A percentile compares a stretch with the other conserved stretches of the same genome.
Evolutionary conservation across 1,140 invertebrate genomes (phyloP).

Genomic region (Uloborus diversus): DNA sequence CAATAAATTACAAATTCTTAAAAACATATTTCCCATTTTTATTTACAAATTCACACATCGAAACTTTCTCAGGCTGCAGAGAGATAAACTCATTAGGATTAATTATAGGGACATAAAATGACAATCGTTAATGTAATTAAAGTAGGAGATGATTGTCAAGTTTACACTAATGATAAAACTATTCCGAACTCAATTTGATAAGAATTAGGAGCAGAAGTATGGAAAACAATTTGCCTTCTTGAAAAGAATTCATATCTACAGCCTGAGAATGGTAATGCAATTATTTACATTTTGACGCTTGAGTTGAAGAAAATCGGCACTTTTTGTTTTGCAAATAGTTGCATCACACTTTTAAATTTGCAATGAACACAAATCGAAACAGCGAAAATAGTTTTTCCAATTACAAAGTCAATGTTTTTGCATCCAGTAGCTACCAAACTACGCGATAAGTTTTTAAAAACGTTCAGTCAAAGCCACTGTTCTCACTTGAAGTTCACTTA

Average conservation of each 20-base stretch:
- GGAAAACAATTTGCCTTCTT: too few relatives aligned
- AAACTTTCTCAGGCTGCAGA: conserved; percentile 12
- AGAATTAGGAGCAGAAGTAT: too few relatives aligned
- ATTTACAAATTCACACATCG: conserved; percentile 46
- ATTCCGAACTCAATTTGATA: background rate
- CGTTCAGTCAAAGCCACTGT: background rate
- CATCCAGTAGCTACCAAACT: background rate
- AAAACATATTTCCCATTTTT: conserved; percentile 30
- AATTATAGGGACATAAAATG: background rate
- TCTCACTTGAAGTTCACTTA: conserved; percentile 2
- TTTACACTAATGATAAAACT: background rate
- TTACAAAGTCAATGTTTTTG: background rate
- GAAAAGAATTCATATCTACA: too few relatives aligned
- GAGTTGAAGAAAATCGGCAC: background rate
- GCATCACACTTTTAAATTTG: background rate
- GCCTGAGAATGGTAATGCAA: conserved; percentile 7
- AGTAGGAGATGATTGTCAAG: conserved; percentile 13
- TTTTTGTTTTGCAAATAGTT: background rate
- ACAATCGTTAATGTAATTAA: background rate
- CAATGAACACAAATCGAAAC: background rate
- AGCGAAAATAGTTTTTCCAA: background rate
- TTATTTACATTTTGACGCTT: background rate
- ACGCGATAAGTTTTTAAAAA: background rate
- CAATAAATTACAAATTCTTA: conserved; percentile 47
- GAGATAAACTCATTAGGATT: background rate